Percentiles rank a stretch among this genome's conserved stretches.
These are phyloP conservation scores for Sebastes minor DNA, from an alignment of 2,797 vertebrate species.

Conservation along the genomic window DNA sequence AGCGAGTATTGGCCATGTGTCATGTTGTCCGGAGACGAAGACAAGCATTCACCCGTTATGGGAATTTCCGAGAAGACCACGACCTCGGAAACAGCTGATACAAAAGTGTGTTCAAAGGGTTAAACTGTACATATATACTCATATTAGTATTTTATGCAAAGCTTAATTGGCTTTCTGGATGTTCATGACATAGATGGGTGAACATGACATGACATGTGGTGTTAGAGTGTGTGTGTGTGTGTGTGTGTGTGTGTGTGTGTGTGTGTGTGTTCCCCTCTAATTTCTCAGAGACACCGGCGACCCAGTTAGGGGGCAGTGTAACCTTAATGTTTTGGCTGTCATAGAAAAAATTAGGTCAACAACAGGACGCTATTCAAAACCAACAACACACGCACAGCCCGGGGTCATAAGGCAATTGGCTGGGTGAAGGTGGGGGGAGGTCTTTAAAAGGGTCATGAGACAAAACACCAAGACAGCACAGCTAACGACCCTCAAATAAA, in stretches of 20 bases:
- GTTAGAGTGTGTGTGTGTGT: not conserved
- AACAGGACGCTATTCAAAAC: constrained; percentile 45
- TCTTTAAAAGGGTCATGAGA: constrained; percentile 29
- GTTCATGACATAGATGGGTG: not conserved
- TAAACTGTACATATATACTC: not conserved
- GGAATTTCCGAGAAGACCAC: no score
- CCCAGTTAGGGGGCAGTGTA: constrained; percentile 32
- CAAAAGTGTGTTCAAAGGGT: not conserved
- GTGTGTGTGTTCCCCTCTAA: not conserved
- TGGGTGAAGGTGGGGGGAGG: not conserved
- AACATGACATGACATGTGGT: not conserved
- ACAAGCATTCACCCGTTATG: no score
- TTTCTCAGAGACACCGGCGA: constrained; percentile 25
- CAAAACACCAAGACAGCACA: constrained; percentile 19
- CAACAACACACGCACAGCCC: constrained; percentile 25
- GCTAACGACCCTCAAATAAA: not conserved
- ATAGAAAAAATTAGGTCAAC: constrained; percentile 59
- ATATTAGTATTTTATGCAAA: not conserved
- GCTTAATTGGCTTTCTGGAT: not conserved
- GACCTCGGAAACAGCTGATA: no score
- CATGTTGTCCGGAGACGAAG: no score
- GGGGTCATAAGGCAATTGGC: constrained; percentile 41
- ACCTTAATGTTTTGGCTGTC: constrained; percentile 50
- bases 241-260: not conserved
- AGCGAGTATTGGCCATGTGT: no score